Evolutionary conservation across 2,888 invertebrate genomes (phyloP).

Genomic region (Cryptops parisi): DNA sequence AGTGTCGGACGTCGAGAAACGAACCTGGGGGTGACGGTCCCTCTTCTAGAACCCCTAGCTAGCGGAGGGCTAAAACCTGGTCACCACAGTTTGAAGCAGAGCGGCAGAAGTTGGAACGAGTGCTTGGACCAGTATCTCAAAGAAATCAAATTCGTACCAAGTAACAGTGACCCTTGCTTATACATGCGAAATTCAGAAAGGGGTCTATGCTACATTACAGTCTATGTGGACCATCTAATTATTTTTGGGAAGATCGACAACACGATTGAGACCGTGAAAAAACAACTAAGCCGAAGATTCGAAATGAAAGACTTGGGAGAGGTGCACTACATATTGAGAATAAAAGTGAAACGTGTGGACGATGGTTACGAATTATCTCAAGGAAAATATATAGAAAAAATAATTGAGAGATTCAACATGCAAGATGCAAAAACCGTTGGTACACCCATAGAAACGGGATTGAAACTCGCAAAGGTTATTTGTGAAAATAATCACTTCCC

Average conservation of each 20-base stretch:
- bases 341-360: neutral
- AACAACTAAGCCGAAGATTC: neutral
- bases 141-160: neutral
- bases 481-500: conserved; percentile 4
- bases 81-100: neutral
- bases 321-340: neutral
- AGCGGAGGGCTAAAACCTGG: no score
- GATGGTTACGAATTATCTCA: neutral
- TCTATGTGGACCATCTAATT: neutral
- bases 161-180: neutral
- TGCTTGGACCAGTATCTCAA: neutral
- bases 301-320: neutral
- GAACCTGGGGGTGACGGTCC: no score
- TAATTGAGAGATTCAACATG: neutral
- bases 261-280: neutral
- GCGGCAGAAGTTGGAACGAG: neutral
- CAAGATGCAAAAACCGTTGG: neutral
- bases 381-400: neutral
- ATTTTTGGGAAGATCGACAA: neutral
- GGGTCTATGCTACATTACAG: neutral
- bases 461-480: neutral
- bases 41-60: no score
- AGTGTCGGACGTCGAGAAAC: no score
- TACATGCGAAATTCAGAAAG: neutral
- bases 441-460: neutral